Evolutionary conservation across 2,113 vertebrate genomes (phyloP), one percentile per base, ranked within the genome.

Genomic region (Corythoichthys haematopterus): DNA sequence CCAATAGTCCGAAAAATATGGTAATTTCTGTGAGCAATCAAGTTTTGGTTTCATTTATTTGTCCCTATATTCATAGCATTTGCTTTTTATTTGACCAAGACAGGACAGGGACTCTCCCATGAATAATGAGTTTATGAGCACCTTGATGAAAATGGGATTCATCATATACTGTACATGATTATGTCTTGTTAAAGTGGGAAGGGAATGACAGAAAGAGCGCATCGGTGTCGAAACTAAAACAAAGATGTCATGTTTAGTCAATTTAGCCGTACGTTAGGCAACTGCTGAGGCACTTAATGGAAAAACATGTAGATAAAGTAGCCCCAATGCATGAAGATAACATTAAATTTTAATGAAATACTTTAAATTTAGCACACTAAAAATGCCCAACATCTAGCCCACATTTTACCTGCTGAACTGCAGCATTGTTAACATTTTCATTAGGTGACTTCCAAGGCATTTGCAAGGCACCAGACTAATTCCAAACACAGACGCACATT

Each of bases 161-260:
- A 79, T 83, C 68, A 76, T 81, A 77, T 28, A 28, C 20, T 28
- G 20, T 75, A 77, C 60, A 50, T 43, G 37, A 69, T 65, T 72
- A 67, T 77, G 57, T 56, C 59, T 74, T 77, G 11, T 70, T 69
- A 68, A 79, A 79, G 61, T 66, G 20, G 20, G 20, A 28, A 28
- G 28, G 3, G 12, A 20, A 66, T 58, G 11, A 16, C 13, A 69
- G 46, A 66, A 47, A 46, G 52, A 62, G 64, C 43, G 58, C 51
- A 64, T 35, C 72, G 65, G 69, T 70, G 60, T 78, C 48, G 28
- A 47, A 65, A 68, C 68, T 72, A 64, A 33, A 70, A 69, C 68
- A 40, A 45, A 53, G 51, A 45, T 4, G 20, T 57, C 6, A 53
- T 20, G 20, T 56, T 50, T 9, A 3, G 3, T 38, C 38, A 14